phyloP scores from a whole-genome alignment of 2,888 invertebrate species.

The Drosophila percnosoma region DNA sequence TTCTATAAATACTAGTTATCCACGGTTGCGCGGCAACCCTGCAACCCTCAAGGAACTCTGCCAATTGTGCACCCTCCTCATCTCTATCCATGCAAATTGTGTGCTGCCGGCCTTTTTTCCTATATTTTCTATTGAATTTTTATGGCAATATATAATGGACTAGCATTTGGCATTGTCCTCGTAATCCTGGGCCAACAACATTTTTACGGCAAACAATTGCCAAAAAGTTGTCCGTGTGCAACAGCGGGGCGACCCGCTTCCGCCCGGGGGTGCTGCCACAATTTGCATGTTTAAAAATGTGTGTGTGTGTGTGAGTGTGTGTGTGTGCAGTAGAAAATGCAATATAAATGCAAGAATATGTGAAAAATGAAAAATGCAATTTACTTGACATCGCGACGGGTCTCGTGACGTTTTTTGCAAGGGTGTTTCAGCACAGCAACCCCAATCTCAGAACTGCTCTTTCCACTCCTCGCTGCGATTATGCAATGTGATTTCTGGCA shows the following conservation, averaged over 20 bases:
- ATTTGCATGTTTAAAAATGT: constrained; percentile 55
- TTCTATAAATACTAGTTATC: constrained; percentile 38
- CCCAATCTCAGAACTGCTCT: constrained; percentile 2
- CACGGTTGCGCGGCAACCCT: constrained; percentile 23
- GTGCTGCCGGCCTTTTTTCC: constrained; percentile 34
- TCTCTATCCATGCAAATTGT: constrained; percentile 60
- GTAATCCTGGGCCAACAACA: constrained; percentile 63
- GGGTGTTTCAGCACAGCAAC: constrained; percentile 37
- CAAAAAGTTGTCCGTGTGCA: constrained; percentile 38
- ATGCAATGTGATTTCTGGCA: constrained; percentile 28
- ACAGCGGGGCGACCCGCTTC: constrained; percentile 22
- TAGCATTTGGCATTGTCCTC: constrained; percentile 62
- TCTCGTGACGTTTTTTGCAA: constrained; percentile 38
- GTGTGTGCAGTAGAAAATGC: constrained; percentile 34
- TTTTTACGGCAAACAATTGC: constrained; percentile 62
- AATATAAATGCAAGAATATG: constrained; percentile 46
- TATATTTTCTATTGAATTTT: constrained; percentile 74
- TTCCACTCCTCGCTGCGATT: constrained; percentile 1
- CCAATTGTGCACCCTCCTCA: constrained; percentile 45
- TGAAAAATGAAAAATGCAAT: constrained; percentile 79
- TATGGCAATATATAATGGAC: constrained; percentile 76
- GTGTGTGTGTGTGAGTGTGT: constrained; percentile 5
- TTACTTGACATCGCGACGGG: constrained; percentile 62
- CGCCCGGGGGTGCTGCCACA: constrained; percentile 36
- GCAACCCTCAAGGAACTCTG: constrained; percentile 45